Conservation (phyloP, 35 echinoderm and acorn worm genomes). For the Hemicentrotus pulcherrimus region DNA sequence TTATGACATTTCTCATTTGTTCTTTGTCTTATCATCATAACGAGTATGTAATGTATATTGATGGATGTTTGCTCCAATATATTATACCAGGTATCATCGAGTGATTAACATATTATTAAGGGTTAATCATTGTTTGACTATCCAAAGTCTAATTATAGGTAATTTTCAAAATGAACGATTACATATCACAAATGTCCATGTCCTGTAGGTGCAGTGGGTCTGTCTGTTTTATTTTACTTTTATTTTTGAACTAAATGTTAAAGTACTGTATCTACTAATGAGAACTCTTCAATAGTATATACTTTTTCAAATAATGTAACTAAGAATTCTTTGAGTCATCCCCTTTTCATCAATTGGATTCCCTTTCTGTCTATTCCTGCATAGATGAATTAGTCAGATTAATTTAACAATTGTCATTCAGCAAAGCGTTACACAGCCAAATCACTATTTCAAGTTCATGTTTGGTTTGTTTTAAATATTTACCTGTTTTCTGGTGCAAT, state of each 20-base stretch:
- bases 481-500: too few species aligned
- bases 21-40: constrained; percentile 14
- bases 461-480: too few species aligned
- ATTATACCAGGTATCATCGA: background rate
- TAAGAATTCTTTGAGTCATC: too few species aligned
- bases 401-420: too few species aligned
- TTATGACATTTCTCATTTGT: background rate
- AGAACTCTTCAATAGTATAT: background rate
- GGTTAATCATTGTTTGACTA: constrained; percentile 4
- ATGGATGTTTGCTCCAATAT: background rate
- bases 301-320: too few species aligned
- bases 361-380: too few species aligned
- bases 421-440: too few species aligned
- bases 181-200: background rate
- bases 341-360: too few species aligned
- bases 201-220: background rate
- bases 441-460: too few species aligned
- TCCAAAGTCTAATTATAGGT: background rate
- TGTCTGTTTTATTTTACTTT: background rate
- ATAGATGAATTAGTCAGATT: too few species aligned
- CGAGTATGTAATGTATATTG: background rate
- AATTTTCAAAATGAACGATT: background rate
- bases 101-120: background rate
- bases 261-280: background rate
- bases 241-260: background rate